Base-by-base conservation (phyloP, 2,888 invertebrate species). In the Athalia rosae region DNA sequence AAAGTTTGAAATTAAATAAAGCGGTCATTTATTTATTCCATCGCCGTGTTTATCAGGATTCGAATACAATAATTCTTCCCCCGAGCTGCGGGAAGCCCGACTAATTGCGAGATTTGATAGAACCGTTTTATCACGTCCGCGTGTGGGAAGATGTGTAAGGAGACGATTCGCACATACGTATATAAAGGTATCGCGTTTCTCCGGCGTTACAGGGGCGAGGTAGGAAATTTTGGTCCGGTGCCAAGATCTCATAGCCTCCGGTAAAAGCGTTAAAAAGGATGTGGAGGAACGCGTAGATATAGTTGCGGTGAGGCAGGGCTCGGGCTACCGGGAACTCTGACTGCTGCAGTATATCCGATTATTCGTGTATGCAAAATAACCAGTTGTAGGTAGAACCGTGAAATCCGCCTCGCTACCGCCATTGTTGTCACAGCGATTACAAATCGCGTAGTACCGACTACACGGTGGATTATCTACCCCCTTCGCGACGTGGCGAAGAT, bases 361-460 rank as follows among this genome's bases (percentile, higher is more conserved):
- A 84, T 83, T 83, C 80, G 81, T 81, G 80, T 83, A 81, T 82
- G 84, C 82, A 80, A 81, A 84, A 80, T 82, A 80, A 80, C 81
- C 82, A 80, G 81, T 80, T 81, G 79, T 67, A 77, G 58, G 76
- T 15, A 43, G n/a, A 43, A 56, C 9, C 45, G 69, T 69, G 7
- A 56, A 69, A 69, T 66, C 48, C 41, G 53, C 69, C 71, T 13
- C 56, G 71, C 50, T 50, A 11, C 53, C 13, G 13, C 45, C 45
- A 59, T 71, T 71, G 56, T 71, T 71, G 1, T 69, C 13, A 8
- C 15, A 11, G 45, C 67, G 67, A 67, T 67, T 67, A 67, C 67
- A 67, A 67, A 67, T 67, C 67, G 67, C 50, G 67, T 9, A 41
- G 11, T 28, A 4, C n/a, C 58, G 4, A 11, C 5, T 58, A 28